Conservation (phyloP, 1,140 invertebrate species). For the Pogonognathellus flavescens region DNA sequence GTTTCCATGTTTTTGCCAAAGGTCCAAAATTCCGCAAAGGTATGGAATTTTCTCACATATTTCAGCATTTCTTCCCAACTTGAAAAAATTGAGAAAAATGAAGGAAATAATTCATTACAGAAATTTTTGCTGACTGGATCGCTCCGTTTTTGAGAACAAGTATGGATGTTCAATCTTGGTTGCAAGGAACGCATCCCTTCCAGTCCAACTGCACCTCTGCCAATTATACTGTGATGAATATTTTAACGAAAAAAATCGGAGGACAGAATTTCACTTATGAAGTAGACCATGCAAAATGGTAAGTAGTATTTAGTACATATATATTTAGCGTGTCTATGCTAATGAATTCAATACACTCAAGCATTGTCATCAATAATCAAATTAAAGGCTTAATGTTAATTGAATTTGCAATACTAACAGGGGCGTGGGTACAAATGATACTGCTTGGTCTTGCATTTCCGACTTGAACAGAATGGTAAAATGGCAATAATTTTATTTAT, state of each 20-base stretch:
- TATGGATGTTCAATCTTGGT: constrained; percentile 88
- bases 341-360: too few species aligned
- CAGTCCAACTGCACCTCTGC: constrained; percentile 76
- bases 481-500: too few species aligned
- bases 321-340: too few species aligned
- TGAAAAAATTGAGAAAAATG: too few species aligned
- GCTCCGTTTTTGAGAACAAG: constrained; percentile 79
- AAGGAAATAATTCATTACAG: constrained; percentile 70
- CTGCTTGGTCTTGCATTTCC: constrained; percentile 88
- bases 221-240: constrained; percentile 40
- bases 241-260: constrained; percentile 35
- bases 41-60: background rate
- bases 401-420: background rate
- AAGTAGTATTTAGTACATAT: constrained; percentile 69
- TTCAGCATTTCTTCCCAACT: background rate
- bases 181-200: constrained; percentile 81
- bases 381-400: too few species aligned
- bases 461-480: constrained; percentile 91
- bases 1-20: constrained; percentile 54
- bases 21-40: constrained; percentile 59
- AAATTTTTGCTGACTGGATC: constrained; percentile 86
- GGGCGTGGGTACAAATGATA: constrained; percentile 69
- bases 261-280: constrained; percentile 77
- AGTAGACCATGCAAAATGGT: constrained; percentile 94
- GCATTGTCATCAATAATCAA: too few species aligned